Base-by-base conservation (phyloP, 2,113 vertebrate genomes). In the Ia io region DNA sequence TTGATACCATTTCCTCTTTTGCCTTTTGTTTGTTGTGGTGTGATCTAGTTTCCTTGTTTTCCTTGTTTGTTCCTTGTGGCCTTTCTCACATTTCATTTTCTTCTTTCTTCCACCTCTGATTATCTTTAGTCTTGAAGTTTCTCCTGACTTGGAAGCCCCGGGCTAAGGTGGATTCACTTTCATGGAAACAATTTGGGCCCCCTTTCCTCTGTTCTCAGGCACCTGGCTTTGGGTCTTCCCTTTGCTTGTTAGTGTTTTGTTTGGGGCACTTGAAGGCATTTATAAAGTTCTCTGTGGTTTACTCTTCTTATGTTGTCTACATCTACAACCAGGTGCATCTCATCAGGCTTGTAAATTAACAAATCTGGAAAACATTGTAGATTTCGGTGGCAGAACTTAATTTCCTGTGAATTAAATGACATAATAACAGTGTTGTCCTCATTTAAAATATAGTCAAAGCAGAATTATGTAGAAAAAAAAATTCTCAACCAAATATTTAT, bases 11-110 rank as follows among this genome's bases (percentile, higher is more conserved):
- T 95, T 79, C 30, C 18, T 96, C 63, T 95, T 87, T 74, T 85
- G 76, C 12, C 22, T 96, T 23, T 92, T 90, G 61, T 95, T 96
- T 96, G 73, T 84, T 94, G 85, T 86, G 63, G 84, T 65, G 23
- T 35, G 28, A 49, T 74, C 44, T 37, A 6, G 20, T 61, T 37
- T 92, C 69, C 71, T 88, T 80, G 35, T n/a, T 77, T 82, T 69
- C 44, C 51, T 91, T 70, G 11, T 70, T 49, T 79, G 44, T 76
- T 28, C 18, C 51, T 20, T 30, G 16, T 74, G 47, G 3, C 37
- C 61, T 91, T 84, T 93, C 84, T 96, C 63, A 70, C 22, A 51
- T 92, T 94, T 93, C 49, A 16, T 42, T 83, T 70, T 79, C n/a
- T 92, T 47, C 47, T 76, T 85, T 61, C 56, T 82, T 61, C 30